Percentiles rank a stretch among this genome's conserved stretches.
Conservation (phyloP, 2,888 invertebrate species). For the Trichogramma evanescens region DNA sequence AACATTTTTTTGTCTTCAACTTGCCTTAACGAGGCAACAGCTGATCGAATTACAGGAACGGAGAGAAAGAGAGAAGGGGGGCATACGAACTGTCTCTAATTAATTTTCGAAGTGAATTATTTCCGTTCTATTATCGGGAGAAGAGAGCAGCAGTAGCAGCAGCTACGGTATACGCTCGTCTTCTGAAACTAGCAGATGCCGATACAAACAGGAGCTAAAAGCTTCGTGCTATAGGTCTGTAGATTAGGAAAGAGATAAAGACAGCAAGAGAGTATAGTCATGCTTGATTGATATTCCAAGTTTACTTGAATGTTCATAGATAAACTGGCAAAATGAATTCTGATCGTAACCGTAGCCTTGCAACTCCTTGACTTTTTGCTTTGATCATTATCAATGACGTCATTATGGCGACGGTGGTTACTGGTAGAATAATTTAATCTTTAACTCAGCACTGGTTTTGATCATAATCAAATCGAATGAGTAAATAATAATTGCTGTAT, state of each 20-base stretch:
- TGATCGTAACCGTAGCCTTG: too few species aligned
- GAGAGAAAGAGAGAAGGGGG: not conserved
- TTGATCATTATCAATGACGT: too few species aligned
- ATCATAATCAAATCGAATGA: too few species aligned
- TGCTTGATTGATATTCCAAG: slow-evolving; percentile 16
- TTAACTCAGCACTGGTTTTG: too few species aligned
- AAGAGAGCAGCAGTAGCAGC: slow-evolving; percentile 15
- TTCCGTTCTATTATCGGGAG: slow-evolving; percentile 24
- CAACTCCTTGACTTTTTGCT: too few species aligned
- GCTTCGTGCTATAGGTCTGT: not conserved
- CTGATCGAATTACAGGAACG: slow-evolving; percentile 18
- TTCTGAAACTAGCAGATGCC: too few species aligned
- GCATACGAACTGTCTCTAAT: slow-evolving; percentile 12
- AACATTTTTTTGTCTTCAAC: too few species aligned
- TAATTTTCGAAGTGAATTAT: slow-evolving; percentile 24
- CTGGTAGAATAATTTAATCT: too few species aligned
- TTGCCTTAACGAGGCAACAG: not conserved
- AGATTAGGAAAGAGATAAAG: slow-evolving; percentile 3
- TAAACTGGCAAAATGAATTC: too few species aligned
- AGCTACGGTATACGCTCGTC: not conserved
- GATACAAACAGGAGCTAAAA: too few species aligned
- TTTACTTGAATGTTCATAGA: not conserved
- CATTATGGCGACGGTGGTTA: too few species aligned
- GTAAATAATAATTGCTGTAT: too few species aligned
- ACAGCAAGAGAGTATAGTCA: not conserved